Base-by-base conservation (phyloP, 2,113 vertebrate species). In the Hypomesus transpacificus region DNA sequence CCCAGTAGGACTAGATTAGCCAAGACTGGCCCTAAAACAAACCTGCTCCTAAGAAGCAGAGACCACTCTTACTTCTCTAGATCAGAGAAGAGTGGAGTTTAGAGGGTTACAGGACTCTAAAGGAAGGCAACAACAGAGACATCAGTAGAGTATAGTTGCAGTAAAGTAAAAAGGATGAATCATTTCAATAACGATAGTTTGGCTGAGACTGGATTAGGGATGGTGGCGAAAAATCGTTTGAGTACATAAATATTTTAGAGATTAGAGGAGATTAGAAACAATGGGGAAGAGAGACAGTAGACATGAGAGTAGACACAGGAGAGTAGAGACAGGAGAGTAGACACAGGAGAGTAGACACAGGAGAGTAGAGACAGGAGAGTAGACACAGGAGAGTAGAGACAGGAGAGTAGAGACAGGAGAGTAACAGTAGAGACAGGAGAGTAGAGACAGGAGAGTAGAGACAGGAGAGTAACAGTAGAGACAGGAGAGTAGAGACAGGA, bases 341-440 rank as follows among this genome's bases (percentile, higher is more conserved):
- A 31, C 3, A 31, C 31, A 31, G 31, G 52, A 67, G 50, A 62
- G 54, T 54, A 54, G 8, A 54, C 8, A 6, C 16, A 54, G 53
- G 53, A 57, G 17, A 16, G 34, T 20, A 28, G 31, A 51, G 16
- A 71, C 51, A 70, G 56, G 18, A 18, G 22, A 7, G 50, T 39
- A 31, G 31, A 31, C 3, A 3, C 31, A 31, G 31, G 31, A 31
- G 3, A 31, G 31, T 31, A 31, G 31, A 26, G 8, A 13, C 21
- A 61, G 24, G 59, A 61, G 14, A 16, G 22, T 26, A 21, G 46
- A 24, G 14, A 21, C 50, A 39, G 20, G n/a, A 46, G 50, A 68
- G 34, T 20, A 51, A 72, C 28, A 64, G 58, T 60, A 16, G 65
- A 46, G 54, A 59, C 64, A 21, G 39, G 22, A 75, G 24, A 62